These are phyloP conservation scores for Siniperca knerii DNA, from an alignment of 2,113 vertebrate species.

Conservation along the genomic window DNA sequence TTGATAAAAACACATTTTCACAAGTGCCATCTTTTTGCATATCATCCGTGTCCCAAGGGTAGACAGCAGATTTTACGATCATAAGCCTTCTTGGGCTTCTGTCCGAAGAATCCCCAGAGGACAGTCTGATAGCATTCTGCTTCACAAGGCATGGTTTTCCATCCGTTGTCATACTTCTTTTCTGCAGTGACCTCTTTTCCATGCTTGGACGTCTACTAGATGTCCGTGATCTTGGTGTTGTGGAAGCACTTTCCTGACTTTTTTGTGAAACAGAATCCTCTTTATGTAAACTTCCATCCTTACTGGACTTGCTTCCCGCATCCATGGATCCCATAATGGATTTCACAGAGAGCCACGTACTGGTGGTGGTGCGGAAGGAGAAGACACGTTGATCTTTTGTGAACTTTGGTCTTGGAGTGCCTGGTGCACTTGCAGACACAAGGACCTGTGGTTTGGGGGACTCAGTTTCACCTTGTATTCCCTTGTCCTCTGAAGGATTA, in stretches of 20 bases:
- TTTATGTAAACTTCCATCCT: conserved; percentile 55
- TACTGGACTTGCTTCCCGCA: conserved; percentile 52
- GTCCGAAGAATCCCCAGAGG: conserved; percentile 79
- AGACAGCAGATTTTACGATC: conserved; percentile 65
- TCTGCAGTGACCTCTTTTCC: conserved; percentile 70
- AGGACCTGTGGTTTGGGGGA: conserved; percentile 61
- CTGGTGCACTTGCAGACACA: conserved; percentile 82
- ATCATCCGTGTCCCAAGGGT: conserved; percentile 75
- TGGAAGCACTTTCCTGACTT: conserved; percentile 67
- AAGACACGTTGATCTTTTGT: conserved; percentile 77
- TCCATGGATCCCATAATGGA: conserved; percentile 71
- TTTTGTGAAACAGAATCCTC: conserved; percentile 71
- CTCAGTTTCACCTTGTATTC: conserved; percentile 58
- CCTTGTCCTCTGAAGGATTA: conserved; percentile 42
- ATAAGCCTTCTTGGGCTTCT: conserved; percentile 73
- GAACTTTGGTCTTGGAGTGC: conserved; percentile 74
- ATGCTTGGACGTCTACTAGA: conserved; percentile 66
- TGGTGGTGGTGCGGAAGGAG: conserved; percentile 74
- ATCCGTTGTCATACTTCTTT: conserved; percentile 76
- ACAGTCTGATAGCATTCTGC: conserved; percentile 79
- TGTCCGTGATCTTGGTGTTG: conserved; percentile 55
- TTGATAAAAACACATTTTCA: conserved; percentile 74
- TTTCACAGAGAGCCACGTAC: conserved; percentile 80
- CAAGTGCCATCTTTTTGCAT: conserved; percentile 68
- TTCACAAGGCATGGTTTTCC: conserved; percentile 82